Evolutionary conservation across 2,888 invertebrate genomes (phyloP), one percentile per base, ranked within the genome.

Genomic region (Hirtodrosophila trivittata): DNA sequence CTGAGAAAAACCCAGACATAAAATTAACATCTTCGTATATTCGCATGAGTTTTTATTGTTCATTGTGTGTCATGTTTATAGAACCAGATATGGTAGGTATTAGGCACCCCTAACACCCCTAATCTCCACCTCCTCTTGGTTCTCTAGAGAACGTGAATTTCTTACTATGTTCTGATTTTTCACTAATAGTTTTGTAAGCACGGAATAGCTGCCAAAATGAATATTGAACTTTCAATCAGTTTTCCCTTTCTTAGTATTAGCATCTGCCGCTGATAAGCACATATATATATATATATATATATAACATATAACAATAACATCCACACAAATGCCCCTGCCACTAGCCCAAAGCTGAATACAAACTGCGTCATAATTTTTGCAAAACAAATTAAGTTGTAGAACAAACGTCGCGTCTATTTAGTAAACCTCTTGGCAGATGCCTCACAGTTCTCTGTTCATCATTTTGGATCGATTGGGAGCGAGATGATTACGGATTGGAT

Each of bases 311-410:
- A 33, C 38, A 37, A 38, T 12, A 21, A 56, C 38, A 52, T 52
- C 56, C 52, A 49, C 68, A 55, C 25, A 41, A 67, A 52, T 57
- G 51, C 39, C 42, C 66, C n/a, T n/a, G n/a, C n/a, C n/a, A n/a
- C n/a, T n/a, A n/a, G n/a, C n/a, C n/a, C 63, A 67, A 66, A 76
- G 39, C 60, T 32, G 45, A 81, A 67, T 66, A 42, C 43, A 67
- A 85, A 81, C 81, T 81, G 82, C 81, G 85, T 64, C 76, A 60
- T 59, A 65, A 67, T 71, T 85, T 41, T 85, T 41, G 80, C 80
- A 59, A 75, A 83, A 42, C 50, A 60, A 64, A 59, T 75, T 57
- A 64, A 62, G 46, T 65, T 77, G 65, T 75, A 67, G 51, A 41
- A 65, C 57, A 62, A 54, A 30, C 52, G 54, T 50, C 14, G 35